Base-by-base conservation (phyloP, 2,888 invertebrate genomes). In the Metalampra italica region DNA sequence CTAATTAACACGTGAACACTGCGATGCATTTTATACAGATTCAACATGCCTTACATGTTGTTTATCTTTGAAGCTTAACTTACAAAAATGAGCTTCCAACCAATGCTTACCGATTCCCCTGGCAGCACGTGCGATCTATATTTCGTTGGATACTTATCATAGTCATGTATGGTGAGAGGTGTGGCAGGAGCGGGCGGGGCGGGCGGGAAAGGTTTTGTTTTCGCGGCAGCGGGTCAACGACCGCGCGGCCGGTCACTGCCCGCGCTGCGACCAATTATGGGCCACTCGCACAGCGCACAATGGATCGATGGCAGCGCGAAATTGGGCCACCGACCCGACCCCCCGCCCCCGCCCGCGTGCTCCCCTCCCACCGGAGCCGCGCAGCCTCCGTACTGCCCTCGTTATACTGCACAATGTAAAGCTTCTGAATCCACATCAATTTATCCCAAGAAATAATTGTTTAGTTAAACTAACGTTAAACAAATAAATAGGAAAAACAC, bases 221-320 rank as follows among this genome's bases (percentile, higher is more conserved):
- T 88, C 85, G 84, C 80, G 78, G 74, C 65, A 71, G 65, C 67
- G 63, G 85, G 84, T 86, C 87, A 74, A 68, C 70, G 87, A 80
- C 86, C 86, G 81, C 68, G 60, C 77, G 81, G 81, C 69, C 89
- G 89, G 89, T 89, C 87, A 86, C 72, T 88, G 89, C 81, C 86
- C 87, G 83, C 73, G 82, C 82, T 82, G 81, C 82, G 82, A 84
- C 88, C 88, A 89, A 89, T 89, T 88, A 89, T 88, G 89, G 87
- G 88, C 87, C 88, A 89, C 87, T 89, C 87, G 88, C 78, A 86
- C 86, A 85, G 77, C 85, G 82, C 81, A 89, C 89, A 89, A 89
- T 89, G 88, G 89, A 89, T 89, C 89, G 89, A 89, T 89, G 88
- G 87, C 84, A 79, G 73, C 76, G 75, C 81, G 68, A 83, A 89